Evolutionary conservation across 2,113 vertebrate genomes (phyloP).

Genomic region (Lipotes vexillifer): DNA sequence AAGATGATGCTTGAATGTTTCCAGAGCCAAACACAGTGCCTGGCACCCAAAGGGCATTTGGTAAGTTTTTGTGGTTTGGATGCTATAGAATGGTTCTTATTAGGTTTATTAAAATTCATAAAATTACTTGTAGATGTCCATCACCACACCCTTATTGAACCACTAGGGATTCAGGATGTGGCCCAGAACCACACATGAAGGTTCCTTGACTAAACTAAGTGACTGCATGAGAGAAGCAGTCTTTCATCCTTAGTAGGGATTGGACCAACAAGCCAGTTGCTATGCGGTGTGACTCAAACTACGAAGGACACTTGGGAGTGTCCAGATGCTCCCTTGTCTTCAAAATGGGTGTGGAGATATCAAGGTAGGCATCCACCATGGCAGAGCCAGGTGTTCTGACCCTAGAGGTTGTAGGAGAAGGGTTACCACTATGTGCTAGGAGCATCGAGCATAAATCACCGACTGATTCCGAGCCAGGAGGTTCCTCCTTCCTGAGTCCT

Average conservation of each 20-base stretch:
- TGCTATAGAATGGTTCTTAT: neutral
- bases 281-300: fast-evolving
- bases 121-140: neutral
- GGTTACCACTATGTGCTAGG: fast-evolving
- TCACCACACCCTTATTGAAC: neutral
- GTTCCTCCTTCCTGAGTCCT: no score
- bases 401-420: fast-evolving
- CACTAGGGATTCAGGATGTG: neutral
- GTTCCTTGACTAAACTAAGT: neutral
- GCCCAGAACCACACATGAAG: neutral
- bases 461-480: fast-evolving
- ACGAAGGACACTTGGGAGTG: fast-evolving
- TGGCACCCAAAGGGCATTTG: neutral
- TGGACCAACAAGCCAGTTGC: fast-evolving
- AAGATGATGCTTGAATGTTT: neutral
- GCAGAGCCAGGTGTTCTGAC: neutral
- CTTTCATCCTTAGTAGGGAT: fast-evolving
- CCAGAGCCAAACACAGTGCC: neutral
- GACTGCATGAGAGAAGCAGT: neutral
- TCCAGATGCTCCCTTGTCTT: fast-evolving
- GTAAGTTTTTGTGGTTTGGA: neutral
- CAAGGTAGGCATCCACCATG: neutral
- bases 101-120: neutral
- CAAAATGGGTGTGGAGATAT: neutral
- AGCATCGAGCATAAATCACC: neutral